Evolutionary conservation across 2,797 vertebrate species (phyloP).

Genomic region (Gadopsis marmoratus): DNA sequence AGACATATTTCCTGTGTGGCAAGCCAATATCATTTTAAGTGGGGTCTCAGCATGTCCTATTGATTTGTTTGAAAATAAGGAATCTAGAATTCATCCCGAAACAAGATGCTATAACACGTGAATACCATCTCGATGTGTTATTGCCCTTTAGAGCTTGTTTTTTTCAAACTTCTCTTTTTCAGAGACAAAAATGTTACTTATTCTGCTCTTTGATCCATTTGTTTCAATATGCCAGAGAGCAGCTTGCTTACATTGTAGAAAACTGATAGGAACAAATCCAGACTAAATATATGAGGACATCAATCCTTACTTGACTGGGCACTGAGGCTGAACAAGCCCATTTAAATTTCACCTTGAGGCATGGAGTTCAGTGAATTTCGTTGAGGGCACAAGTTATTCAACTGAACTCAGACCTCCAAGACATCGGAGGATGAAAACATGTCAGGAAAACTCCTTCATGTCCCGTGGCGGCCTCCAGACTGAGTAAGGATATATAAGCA

Average conservation of each 20-base stretch:
- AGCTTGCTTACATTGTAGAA: neutral
- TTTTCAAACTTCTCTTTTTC: neutral
- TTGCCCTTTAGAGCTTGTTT: neutral
- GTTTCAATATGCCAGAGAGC: neutral
- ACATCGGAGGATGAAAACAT: conserved; percentile 60
- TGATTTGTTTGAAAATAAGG: conserved; percentile 18
- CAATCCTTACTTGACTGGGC: conserved; percentile 7
- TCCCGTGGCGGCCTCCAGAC: conserved; percentile 43
- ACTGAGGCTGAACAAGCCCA: conserved; percentile 7
- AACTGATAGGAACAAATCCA: conserved; percentile 7
- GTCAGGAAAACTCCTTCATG: conserved; percentile 40
- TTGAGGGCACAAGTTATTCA: conserved; percentile 16
- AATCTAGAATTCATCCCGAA: neutral
- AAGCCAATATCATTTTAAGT: conserved; percentile 31
- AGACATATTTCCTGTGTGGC: conserved; percentile 17
- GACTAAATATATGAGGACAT: conserved; percentile 1
- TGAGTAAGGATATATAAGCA: conserved; percentile 28
- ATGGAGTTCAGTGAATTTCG: conserved; percentile 36
- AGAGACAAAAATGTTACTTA: neutral
- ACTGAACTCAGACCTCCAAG: conserved; percentile 39
- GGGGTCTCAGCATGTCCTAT: conserved; percentile 20
- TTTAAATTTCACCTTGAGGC: conserved; percentile 33
- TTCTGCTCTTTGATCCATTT: neutral
- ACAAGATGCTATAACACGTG: neutral
- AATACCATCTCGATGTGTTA: neutral